phyloP scores from a whole-genome alignment of 2,113 vertebrate species.

The Hippocampus comes region DNA sequence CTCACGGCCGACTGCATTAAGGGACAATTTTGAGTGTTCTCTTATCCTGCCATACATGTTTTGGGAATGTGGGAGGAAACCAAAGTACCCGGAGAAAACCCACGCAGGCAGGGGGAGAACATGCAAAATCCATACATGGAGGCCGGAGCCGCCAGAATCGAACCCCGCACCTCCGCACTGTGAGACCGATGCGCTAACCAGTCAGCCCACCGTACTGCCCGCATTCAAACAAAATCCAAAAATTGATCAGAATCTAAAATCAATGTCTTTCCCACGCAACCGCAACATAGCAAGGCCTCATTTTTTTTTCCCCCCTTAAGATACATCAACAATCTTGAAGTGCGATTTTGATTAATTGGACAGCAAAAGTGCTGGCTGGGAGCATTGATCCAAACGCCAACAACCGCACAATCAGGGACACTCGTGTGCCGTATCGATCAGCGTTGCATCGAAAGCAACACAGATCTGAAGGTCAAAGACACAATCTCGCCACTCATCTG shows the following conservation, averaged over 20 bases:
- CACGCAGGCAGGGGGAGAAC: too few relatives aligned
- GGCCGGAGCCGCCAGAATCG: too few relatives aligned
- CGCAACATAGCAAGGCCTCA: background rate
- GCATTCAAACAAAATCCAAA: background rate
- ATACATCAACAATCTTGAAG: slow-evolving; percentile 4
- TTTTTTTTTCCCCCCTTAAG: background rate
- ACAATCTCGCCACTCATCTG: slow-evolving; percentile 34
- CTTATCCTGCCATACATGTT: too few relatives aligned
- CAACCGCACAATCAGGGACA: slow-evolving; percentile 19
- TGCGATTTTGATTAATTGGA: slow-evolving; percentile 7
- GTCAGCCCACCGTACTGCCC: too few relatives aligned
- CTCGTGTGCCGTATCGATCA: slow-evolving; percentile 19
- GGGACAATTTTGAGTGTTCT: too few relatives aligned
- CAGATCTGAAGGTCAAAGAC: slow-evolving; percentile 25
- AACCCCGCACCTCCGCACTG: too few relatives aligned
- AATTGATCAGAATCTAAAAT: background rate
- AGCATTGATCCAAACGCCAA: slow-evolving; percentile 12
- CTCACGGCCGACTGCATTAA: background rate
- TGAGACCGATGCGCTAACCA: too few relatives aligned
- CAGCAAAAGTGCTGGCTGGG: background rate
- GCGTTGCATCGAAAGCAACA: slow-evolving; percentile 16
- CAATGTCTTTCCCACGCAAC: background rate
- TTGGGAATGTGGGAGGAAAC: too few relatives aligned
- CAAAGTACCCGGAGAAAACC: too few relatives aligned
- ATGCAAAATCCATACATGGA: too few relatives aligned